A percentile compares a stretch with the other conserved stretches of the same genome.
phyloP scores from a whole-genome alignment of 2,113 vertebrate species.

The Scatophagus argus region DNA sequence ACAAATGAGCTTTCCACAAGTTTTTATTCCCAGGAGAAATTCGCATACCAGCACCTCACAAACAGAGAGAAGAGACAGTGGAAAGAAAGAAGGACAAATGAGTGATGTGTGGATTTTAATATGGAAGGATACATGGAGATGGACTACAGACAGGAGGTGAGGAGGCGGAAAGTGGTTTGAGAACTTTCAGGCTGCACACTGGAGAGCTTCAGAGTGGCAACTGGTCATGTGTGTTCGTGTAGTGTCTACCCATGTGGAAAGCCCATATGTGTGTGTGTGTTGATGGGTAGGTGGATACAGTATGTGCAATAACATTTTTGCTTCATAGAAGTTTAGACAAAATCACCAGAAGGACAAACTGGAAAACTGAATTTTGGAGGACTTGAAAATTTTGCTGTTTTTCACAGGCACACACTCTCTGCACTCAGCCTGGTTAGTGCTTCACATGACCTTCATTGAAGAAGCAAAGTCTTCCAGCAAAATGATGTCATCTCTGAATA shows the following conservation, averaged over 20 bases:
- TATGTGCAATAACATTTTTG: constrained; percentile 67
- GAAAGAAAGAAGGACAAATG: constrained; percentile 28
- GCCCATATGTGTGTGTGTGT: constrained; percentile 32
- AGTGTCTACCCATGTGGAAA: constrained; percentile 60
- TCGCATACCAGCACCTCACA: constrained; percentile 15
- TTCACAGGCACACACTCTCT: constrained; percentile 12
- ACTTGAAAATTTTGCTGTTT: constrained; percentile 32
- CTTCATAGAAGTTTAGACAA: constrained; percentile 65
- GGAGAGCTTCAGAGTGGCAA: constrained; percentile 66
- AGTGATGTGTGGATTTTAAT: constrained; percentile 38
- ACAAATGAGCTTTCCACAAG: constrained; percentile 1
- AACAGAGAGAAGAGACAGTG: background rate
- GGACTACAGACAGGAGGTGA: constrained; percentile 79
- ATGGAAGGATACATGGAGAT: constrained; percentile 57
- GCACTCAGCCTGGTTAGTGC: constrained; percentile 31
- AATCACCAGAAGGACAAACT: constrained; percentile 66
- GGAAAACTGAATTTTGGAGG: constrained; percentile 44
- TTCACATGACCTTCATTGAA: constrained; percentile 57
- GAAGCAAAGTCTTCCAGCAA: constrained; percentile 64
- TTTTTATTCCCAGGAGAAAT: constrained; percentile 16
- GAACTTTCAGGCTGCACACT: constrained; percentile 71
- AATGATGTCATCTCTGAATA: constrained; percentile 81
- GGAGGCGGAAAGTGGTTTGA: constrained; percentile 80
- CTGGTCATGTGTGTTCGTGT: constrained; percentile 56
- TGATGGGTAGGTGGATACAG: constrained; percentile 63